Percentiles rank a stretch among this genome's conserved stretches.
phyloP scores from a whole-genome alignment of 2,888 invertebrate species.

The Adelognathus sp. region DNA sequence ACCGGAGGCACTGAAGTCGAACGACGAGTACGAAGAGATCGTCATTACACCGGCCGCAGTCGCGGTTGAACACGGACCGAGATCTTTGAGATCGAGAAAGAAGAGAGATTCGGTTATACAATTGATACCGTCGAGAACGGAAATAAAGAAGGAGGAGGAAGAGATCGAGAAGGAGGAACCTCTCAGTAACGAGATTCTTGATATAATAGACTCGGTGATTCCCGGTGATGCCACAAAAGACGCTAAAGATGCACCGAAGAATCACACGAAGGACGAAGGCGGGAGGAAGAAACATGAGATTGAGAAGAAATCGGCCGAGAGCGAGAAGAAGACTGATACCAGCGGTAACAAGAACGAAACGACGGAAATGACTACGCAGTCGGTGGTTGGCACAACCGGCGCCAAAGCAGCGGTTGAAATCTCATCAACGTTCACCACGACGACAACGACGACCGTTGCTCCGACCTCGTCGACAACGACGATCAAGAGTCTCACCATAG shows the following conservation, averaged over 20 bases:
- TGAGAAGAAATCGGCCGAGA: slow-evolving; percentile 18
- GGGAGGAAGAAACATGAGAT: slow-evolving; percentile 22
- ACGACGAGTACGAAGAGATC: slow-evolving; percentile 71
- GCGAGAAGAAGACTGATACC: not conserved
- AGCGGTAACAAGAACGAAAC: not conserved
- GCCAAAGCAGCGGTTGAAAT: not conserved
- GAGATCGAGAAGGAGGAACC: slow-evolving; percentile 73
- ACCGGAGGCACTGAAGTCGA: slow-evolving; percentile 57
- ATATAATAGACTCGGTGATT: slow-evolving; percentile 77
- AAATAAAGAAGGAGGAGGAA: slow-evolving; percentile 66
- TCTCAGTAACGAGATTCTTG: slow-evolving; percentile 77
- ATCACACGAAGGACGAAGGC: slow-evolving; percentile 28
- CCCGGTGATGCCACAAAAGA: slow-evolving; percentile 61
- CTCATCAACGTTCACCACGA: slow-evolving; percentile 17
- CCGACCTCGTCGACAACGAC: slow-evolving; percentile 38
- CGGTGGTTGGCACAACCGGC: not conserved
- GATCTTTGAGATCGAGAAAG: slow-evolving; percentile 67
- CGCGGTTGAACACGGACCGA: slow-evolving; percentile 81
- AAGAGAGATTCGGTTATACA: slow-evolving; percentile 69
- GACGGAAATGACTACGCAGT: not conserved
- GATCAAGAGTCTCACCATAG: slow-evolving; percentile 32
- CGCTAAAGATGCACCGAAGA: slow-evolving; percentile 44
- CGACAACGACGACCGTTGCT: slow-evolving; percentile 23
- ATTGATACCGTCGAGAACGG: slow-evolving; percentile 75
- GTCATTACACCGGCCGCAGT: slow-evolving; percentile 76